Base-by-base conservation (phyloP, 2,113 vertebrate genomes). In the Silurus meridionalis region DNA sequence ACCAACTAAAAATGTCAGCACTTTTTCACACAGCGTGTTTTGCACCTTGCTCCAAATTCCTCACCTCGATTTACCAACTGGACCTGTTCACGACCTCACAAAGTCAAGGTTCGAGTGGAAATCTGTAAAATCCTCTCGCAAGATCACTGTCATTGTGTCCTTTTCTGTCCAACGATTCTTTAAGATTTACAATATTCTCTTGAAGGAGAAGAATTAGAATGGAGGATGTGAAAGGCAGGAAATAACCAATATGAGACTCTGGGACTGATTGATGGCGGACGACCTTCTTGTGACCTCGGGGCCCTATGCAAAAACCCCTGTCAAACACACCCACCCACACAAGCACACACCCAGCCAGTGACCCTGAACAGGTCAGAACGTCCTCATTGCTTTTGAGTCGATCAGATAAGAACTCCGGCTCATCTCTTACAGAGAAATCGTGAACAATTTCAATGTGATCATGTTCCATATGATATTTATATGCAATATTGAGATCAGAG, bases 241-340 rank as follows among this genome's bases (percentile, higher is more conserved):
- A 85, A 71, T 53, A 86, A 83, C 91, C 86, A 91, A 86, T 6
- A 55, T 85, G 50, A 58, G 87, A 87, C 80, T 78, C 14, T 4
- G 14, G 53, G 48, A 48, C 75, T 93, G 95, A 95, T 86, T 94
- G 95, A 91, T 92, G 88, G 87, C 85, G 23, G 15, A 78, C 91
- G 88, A 90, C 90, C 89, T 21, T 61, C 7, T 28, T 77, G 91
- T 87, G 89, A 89, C 92, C 91, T 88, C 64, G 84, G 50, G 4
- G 23, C 9, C 86, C 50, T 28, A 23, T 11, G 15, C 23, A 60
- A 64, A 60, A 64, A 85, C 55, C 52, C 83, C 92, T 89, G 92
- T 94, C 93, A 93, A 78, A 67, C 88, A 88, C 83, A 58, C 93
- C 93, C 71, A 66, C 48, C 84, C 87, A 88, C 87, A 88, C 84